Conservation (phyloP, 35 echinoderm and acorn worm genomes). For the Amphiura filiformis region DNA sequence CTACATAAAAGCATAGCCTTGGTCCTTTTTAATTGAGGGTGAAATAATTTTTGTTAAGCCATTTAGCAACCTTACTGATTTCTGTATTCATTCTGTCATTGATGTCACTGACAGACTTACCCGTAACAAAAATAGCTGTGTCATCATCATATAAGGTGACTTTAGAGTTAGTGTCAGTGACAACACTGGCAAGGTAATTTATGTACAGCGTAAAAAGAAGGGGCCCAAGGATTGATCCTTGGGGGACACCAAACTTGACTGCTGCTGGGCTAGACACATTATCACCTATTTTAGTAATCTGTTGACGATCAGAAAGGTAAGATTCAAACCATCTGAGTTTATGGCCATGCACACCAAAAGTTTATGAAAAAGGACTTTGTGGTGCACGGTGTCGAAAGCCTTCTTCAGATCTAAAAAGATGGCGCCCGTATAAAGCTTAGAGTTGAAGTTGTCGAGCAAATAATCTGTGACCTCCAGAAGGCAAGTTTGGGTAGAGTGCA, state of each 20-base stretch:
- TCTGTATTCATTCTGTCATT: background rate
- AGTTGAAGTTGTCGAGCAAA: background rate
- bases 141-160: background rate
- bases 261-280: too few relatives aligned
- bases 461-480: constrained; percentile 1
- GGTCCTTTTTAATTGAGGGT: background rate
- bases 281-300: background rate
- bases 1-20: background rate
- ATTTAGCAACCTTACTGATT: background rate
- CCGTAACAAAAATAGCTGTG: constrained; percentile 10
- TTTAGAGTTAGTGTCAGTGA: background rate
- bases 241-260: constrained; percentile 6
- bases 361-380: constrained; percentile 15
- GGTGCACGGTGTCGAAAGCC: constrained; percentile 24
- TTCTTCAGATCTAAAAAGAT: constrained; percentile 24
- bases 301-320: background rate
- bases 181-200: background rate
- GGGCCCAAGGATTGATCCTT: constrained; percentile 6
- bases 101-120: background rate
- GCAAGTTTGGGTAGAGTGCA: background rate
- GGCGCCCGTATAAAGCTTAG: background rate
- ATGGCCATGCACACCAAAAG: constrained; percentile 17
- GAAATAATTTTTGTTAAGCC: background rate
- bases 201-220: constrained; percentile 1
- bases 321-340: constrained; percentile 21